phyloP scores from a whole-genome alignment of 2,113 vertebrate genomes.

The Clarias gariepinus region DNA sequence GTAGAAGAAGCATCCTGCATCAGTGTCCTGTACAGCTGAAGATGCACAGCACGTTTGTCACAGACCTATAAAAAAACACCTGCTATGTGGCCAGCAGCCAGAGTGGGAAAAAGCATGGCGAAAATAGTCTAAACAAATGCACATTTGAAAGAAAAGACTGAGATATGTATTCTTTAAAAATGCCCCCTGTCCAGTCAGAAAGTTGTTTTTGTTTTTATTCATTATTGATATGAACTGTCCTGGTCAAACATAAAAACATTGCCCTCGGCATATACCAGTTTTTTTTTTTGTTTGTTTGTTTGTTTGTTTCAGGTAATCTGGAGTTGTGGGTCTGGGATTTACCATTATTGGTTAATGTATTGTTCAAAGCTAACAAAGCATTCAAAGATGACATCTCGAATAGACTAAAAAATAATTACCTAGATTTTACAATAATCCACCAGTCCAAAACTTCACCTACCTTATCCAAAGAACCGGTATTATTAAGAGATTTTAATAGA shows the following conservation, averaged over 20 bases:
- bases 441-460: not conserved
- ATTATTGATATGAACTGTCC: slow-evolving; percentile 3
- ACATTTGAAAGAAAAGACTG: slow-evolving; percentile 45
- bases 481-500: not conserved
- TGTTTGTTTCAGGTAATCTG: slow-evolving; percentile 27
- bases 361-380: slow-evolving; percentile 34
- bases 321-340: slow-evolving; percentile 63
- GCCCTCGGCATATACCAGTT: not conserved
- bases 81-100: slow-evolving; percentile 55
- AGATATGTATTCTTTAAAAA: not conserved
- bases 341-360: slow-evolving; percentile 69
- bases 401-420: not conserved
- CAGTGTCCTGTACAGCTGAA: slow-evolving; percentile 58
- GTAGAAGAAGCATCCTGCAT: slow-evolving; percentile 55
- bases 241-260: no score
- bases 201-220: not conserved
- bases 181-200: not conserved
- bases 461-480: not conserved
- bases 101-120: slow-evolving; percentile 49
- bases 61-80: slow-evolving; percentile 68
- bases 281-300: no score
- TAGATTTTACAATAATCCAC: not conserved
- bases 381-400: not conserved
- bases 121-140: slow-evolving; percentile 58
- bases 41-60: slow-evolving; percentile 66